Evolutionary conservation across 2,797 vertebrate species (phyloP), one percentile per base, ranked within the genome.

Genomic region (Sphenodon punctatus): DNA sequence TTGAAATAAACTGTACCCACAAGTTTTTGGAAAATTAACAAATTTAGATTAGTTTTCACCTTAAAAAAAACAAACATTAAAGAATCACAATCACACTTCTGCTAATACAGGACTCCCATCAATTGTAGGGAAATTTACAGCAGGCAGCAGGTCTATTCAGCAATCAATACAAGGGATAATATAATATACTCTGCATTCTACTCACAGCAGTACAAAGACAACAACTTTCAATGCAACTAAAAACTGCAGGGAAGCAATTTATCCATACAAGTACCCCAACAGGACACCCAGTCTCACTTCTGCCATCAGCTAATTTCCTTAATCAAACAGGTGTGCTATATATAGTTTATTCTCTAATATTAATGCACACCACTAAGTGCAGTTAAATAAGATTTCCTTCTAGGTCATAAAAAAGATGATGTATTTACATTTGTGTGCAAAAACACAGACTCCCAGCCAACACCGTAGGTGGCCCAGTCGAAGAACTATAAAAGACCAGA

Each of bases 181-280:
- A 73, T 78, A 78, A 85, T 87, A 53, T 6, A 58, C n/a, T 2
- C 48, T 60, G 56, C 77, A 84, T 78, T 85, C 41, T 19, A 42
- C 9, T 64, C 38, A 67, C 10, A 60, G 15, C 41, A 36, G 72
- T 8, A 48, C n/a, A 69, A 72, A 74, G 25, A 67, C 49, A 58
- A 82, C 67, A 84, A 19, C 58, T 85, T 58, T 67, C 78, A 86
- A 84, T 42, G 43, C 12, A 85, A 76, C 45, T 67, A 48, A 71
- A 30, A 51, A 34, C 20, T 2, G 4, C 15, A 67, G 30, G 84
- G 38, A 74, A 90, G 89, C 43, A 2, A 71, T 64, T 48, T 48
- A 30, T 36, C 34, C 20, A 48, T 16, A 48, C 48, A 68, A 27
- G 17, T 51, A 53, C 51, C 53, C 19, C 53, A n/a, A 84, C 59